Evolutionary conservation across 2,113 vertebrate species (phyloP).

Genomic region (Sclerurus mexicanus): DNA sequence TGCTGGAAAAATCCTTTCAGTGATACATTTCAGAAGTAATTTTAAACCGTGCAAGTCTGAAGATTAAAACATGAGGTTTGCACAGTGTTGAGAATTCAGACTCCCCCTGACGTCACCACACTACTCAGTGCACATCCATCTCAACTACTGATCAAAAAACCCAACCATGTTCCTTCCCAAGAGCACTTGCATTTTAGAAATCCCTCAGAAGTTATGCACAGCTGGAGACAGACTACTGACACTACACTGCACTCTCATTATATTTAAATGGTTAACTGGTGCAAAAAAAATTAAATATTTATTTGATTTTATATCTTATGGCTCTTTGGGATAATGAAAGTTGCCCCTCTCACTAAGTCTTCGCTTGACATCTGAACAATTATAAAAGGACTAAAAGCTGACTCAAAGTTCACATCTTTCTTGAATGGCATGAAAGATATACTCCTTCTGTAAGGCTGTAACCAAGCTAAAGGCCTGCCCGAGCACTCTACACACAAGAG

Average conservation of each 20-base stretch:
- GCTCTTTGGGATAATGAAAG: not conserved
- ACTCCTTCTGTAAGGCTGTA: not conserved
- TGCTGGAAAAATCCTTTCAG: slow-evolving; percentile 5
- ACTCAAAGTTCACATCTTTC: not conserved
- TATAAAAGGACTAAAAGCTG: not conserved
- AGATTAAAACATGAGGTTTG: not conserved
- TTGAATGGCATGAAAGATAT: not conserved
- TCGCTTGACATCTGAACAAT: not conserved
- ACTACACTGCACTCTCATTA: not conserved
- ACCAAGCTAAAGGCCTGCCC: not conserved
- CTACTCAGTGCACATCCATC: not conserved
- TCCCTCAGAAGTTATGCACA: not conserved
- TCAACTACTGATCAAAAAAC: not conserved
- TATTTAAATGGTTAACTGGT: not conserved
- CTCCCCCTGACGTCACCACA: not conserved
- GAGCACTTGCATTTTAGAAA: not conserved
- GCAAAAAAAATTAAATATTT: not conserved
- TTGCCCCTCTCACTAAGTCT: not conserved
- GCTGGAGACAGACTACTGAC: not conserved
- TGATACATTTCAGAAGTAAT: not conserved
- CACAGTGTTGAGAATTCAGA: not conserved
- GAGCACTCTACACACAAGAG: not conserved
- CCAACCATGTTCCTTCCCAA: not conserved
- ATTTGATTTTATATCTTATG: not conserved
- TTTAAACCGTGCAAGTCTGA: not conserved